These are phyloP conservation scores for Horisme vitalbata DNA, from an alignment of 2,888 invertebrate species.

Conservation along the genomic window DNA sequence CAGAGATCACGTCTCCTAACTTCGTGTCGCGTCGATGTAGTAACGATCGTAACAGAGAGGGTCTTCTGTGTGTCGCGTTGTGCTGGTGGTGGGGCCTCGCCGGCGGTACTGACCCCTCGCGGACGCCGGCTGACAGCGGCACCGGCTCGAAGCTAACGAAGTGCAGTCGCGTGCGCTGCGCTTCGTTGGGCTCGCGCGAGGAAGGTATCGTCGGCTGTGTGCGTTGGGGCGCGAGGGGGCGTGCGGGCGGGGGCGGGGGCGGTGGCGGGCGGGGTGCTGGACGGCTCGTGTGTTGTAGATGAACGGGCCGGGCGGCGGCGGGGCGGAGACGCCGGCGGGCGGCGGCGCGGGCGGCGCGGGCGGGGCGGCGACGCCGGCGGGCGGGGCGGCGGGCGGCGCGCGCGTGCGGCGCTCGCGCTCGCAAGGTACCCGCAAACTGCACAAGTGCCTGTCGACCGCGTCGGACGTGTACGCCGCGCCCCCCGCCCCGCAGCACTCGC, in stretches of 20 bases:
- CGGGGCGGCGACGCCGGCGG: conserved; percentile 57
- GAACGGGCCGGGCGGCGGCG: conserved; percentile 52
- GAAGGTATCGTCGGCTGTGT: conserved; percentile 6
- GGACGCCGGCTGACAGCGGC: neutral
- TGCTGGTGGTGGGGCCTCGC: conserved; percentile 34
- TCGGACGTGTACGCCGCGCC: conserved; percentile 89
- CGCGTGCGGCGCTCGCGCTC: conserved; percentile 92
- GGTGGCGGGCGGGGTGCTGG: conserved; percentile 50
- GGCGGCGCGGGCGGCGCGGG: conserved; percentile 54
- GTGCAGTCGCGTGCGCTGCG: conserved; percentile 12
- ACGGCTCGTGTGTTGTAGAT: too few relatives aligned
- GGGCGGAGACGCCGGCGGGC: conserved; percentile 72
- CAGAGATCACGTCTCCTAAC: conserved; percentile 55
- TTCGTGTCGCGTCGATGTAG: conserved; percentile 34
- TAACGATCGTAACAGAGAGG: conserved; percentile 35
- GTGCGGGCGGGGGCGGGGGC: conserved; percentile 44
- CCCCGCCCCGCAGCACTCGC: conserved; percentile 85
- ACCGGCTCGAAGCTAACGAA: too few relatives aligned
- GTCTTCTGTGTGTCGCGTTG: conserved; percentile 36
- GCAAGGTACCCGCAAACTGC: conserved; percentile 97
- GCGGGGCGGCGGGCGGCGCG: conserved; percentile 46
- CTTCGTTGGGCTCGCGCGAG: neutral
- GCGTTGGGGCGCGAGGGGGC: conserved; percentile 24
- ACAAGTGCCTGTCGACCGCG: conserved; percentile 95
- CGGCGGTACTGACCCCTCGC: conserved; percentile 19